Conservation (phyloP, 2,797 vertebrate species). For the Ibycter americanus region DNA sequence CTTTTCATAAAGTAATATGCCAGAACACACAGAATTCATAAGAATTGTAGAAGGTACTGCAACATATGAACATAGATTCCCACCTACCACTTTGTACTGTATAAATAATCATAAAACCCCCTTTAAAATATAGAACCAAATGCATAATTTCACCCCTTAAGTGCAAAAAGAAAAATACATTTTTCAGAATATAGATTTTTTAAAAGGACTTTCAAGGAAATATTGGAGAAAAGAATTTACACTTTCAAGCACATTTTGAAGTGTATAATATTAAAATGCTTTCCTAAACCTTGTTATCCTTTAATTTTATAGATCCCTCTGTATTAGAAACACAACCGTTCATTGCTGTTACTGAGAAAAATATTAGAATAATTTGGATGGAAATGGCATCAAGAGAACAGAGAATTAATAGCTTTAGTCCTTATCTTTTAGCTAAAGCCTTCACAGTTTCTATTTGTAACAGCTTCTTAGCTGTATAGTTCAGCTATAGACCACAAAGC, state of each 20-base stretch:
- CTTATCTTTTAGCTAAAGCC: neutral
- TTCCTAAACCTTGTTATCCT: neutral
- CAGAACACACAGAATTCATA: constrained; percentile 1
- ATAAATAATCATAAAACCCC: neutral
- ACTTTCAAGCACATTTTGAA: neutral
- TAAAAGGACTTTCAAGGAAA: neutral
- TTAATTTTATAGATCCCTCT: neutral
- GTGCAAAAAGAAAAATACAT: neutral
- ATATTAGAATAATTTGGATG: neutral
- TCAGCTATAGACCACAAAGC: neutral
- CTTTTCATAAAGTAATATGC: constrained; percentile 31
- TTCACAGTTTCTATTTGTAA: neutral
- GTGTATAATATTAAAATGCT: neutral
- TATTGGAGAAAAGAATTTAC: neutral
- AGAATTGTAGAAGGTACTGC: neutral
- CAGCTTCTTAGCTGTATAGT: neutral
- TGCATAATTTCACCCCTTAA: neutral
- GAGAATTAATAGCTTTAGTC: neutral
- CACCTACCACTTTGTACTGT: neutral
- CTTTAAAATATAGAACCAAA: neutral
- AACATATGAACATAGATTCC: neutral
- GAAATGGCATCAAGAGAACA: neutral
- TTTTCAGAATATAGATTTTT: neutral
- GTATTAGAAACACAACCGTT: neutral
- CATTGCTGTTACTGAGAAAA: neutral